phyloP scores from a whole-genome alignment of 2,888 invertebrate genomes.

The Halocaridina rubra region DNA sequence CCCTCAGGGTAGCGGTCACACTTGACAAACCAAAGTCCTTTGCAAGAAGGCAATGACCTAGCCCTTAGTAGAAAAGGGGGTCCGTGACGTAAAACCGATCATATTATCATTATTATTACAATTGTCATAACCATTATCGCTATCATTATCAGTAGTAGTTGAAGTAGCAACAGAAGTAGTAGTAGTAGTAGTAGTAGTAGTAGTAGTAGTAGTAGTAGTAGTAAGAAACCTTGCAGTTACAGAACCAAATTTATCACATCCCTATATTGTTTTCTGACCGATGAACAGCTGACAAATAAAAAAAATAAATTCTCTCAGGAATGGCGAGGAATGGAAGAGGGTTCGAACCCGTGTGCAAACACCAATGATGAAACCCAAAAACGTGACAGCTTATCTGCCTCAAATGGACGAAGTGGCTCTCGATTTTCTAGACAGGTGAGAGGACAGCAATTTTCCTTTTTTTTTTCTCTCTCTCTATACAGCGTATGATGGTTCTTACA shows the following conservation, averaged over 20 bases:
- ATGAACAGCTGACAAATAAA: too few species aligned
- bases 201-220: too few species aligned
- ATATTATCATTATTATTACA: not conserved
- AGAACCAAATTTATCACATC: too few species aligned
- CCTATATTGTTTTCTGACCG: too few species aligned
- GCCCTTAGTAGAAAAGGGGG: too few species aligned
- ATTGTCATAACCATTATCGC: not conserved
- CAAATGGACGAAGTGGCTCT: conserved; percentile 67
- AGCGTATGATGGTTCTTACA: not conserved
- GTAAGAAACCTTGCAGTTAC: too few species aligned
- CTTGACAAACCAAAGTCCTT: too few species aligned
- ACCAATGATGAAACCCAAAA: conserved; percentile 85
- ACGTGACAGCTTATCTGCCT: conserved; percentile 68
- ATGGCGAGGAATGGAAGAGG: conserved; percentile 91
- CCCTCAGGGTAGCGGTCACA: too few species aligned
- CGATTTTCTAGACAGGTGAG: conserved; percentile 67
- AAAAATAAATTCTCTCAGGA: conserved; percentile 72
- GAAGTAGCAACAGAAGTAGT: not conserved
- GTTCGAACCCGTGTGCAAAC: conserved; percentile 90
- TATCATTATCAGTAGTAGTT: too few species aligned
- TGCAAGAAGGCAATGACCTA: too few species aligned
- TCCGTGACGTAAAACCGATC: too few species aligned
- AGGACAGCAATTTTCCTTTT: not conserved
- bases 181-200: too few species aligned
- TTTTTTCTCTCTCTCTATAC: not conserved